phyloP scores from a whole-genome alignment of 2,888 invertebrate species.

The Amiota mariae region DNA sequence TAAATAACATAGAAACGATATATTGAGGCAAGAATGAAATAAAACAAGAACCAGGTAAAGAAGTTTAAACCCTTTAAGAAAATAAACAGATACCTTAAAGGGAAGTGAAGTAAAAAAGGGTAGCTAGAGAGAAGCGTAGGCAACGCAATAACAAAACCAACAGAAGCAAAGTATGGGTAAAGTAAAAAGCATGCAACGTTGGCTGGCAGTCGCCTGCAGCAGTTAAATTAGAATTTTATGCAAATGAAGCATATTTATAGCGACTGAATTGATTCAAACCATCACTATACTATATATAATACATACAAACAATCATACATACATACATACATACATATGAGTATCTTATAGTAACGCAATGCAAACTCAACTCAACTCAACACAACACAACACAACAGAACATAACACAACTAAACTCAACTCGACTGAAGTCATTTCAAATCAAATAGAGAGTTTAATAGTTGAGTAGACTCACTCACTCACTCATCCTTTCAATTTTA shows the following conservation, averaged over 20 bases:
- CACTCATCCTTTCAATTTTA: too few species aligned
- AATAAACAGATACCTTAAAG: not conserved
- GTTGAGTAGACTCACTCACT: too few species aligned
- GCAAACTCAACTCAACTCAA: not conserved
- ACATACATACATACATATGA: not conserved
- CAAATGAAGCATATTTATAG: conserved; percentile 60
- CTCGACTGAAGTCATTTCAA: not conserved
- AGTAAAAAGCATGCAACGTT: conserved; percentile 31
- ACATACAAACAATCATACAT: too few species aligned
- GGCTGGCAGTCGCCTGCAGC: conserved; percentile 36
- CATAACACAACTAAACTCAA: not conserved
- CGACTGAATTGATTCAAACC: conserved; percentile 14
- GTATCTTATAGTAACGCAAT: not conserved
- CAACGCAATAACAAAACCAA: conserved; percentile 15
- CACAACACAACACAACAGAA: not conserved
- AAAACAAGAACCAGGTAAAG: conserved; percentile 9
- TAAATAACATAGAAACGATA: too few species aligned
- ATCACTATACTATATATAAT: too few species aligned
- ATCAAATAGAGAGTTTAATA: too few species aligned
- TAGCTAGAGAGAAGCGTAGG: not conserved
- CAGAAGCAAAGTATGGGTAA: conserved; percentile 25
- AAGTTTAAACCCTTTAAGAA: too few species aligned
- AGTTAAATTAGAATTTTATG: conserved; percentile 72
- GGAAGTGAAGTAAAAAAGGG: not conserved
- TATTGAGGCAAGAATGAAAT: not conserved